A percentile compares a stretch with the other conserved stretches of the same genome.
Conservation (phyloP, 2,888 invertebrate species). For the Ormyrus thymus region DNA sequence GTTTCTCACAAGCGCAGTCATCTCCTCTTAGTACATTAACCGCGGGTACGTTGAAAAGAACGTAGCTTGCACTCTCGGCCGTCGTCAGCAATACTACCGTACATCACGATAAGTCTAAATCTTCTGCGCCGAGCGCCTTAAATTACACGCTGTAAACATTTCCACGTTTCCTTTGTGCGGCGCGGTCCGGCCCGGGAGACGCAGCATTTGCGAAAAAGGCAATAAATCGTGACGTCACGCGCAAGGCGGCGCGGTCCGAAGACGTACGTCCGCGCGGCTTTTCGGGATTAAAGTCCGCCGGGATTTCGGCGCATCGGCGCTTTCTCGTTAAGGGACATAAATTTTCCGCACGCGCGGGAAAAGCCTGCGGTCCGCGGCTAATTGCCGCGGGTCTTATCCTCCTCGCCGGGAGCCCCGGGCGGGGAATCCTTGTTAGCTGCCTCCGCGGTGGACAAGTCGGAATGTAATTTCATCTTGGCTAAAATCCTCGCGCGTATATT, state of each 20-base stretch:
- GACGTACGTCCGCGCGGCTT: conserved; percentile 17
- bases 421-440: conserved; percentile 64
- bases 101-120: conserved; percentile 27
- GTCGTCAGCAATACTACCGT: background rate
- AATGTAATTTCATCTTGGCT: conserved; percentile 73
- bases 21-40: too few species aligned
- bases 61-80: too few species aligned
- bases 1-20: too few species aligned
- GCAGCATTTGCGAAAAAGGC: conserved; percentile 41
- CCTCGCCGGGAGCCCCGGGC: background rate
- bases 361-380: conserved; percentile 27
- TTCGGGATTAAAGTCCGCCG: conserved; percentile 40
- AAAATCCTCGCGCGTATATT: conserved; percentile 59
- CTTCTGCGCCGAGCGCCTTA: conserved; percentile 12
- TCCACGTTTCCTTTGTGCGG: conserved; percentile 49
- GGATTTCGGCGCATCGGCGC: conserved; percentile 40
- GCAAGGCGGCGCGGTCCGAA: conserved; percentile 18
- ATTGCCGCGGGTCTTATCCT: conserved; percentile 34
- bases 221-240: conserved; percentile 54
- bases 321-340: conserved; percentile 47
- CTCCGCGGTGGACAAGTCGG: conserved; percentile 63
- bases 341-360: conserved; percentile 36
- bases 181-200: conserved; percentile 9
- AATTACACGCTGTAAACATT: conserved; percentile 53
- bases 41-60: too few species aligned